phyloP scores from a whole-genome alignment of 2,797 vertebrate genomes.

The Mastacembelus armatus region DNA sequence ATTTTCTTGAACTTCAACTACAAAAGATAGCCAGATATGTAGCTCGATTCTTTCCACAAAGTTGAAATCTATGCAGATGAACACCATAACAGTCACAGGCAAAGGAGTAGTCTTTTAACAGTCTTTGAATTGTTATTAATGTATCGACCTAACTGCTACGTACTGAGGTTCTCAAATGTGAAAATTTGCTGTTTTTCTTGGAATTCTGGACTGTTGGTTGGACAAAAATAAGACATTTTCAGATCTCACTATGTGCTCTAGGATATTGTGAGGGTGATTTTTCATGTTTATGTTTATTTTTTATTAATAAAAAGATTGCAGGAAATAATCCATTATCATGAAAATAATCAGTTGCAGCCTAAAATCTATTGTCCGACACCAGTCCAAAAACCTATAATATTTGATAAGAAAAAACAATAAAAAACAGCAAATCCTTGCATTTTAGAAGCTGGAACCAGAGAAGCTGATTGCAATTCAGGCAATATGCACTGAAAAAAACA shows the following conservation, averaged over 20 bases:
- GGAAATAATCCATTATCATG: too few species aligned
- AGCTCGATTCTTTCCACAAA: not conserved
- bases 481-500: not conserved
- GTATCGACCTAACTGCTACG: too few species aligned
- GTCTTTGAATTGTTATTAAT: not conserved
- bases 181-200: not conserved
- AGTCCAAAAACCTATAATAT: not conserved
- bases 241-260: not conserved
- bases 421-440: not conserved
- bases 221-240: not conserved
- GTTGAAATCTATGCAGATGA: not conserved
- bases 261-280: not conserved
- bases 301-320: not conserved
- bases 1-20: conserved; percentile 21
- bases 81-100: not conserved
- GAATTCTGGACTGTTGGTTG: not conserved
- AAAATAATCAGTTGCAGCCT: not conserved
- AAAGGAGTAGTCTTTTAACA: not conserved
- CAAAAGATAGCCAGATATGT: not conserved
- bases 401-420: not conserved
- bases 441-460: too few species aligned
- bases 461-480: too few species aligned
- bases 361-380: not conserved
- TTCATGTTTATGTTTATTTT: not conserved
- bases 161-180: too few species aligned